Percentiles rank a stretch among this genome's conserved stretches.
phyloP scores from a whole-genome alignment of 2,113 vertebrate species.

The Pomatorhinus ruficollis region DNA sequence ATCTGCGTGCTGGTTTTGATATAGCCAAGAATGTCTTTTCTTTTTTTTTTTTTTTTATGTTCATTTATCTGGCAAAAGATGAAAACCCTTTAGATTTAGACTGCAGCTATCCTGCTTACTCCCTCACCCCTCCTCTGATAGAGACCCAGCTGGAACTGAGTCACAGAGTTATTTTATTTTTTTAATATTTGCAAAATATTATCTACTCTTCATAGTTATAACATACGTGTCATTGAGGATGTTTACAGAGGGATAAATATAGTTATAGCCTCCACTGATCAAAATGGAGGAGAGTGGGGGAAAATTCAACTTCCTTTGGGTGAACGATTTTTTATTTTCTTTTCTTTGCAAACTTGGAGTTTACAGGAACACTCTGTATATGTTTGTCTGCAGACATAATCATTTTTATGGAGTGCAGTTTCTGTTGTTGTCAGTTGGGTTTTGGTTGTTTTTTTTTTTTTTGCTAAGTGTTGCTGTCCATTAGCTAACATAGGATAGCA shows the following conservation, averaged over 20 bases:
- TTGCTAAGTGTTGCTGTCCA: neutral
- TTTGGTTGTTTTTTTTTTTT: neutral
- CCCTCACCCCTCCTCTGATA: neutral
- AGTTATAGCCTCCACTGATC: neutral
- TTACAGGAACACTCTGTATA: neutral
- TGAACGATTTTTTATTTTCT: neutral
- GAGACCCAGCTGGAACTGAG: constrained; percentile 29
- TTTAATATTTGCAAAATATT: neutral
- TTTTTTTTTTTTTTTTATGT: neutral
- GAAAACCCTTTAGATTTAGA: neutral
- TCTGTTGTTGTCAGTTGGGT: neutral
- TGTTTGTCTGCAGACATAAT: neutral
- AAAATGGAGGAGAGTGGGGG: neutral
- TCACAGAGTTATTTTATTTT: neutral
- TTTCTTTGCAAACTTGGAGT: neutral
- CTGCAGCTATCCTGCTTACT: neutral
- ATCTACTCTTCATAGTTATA: neutral
- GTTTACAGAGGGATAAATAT: neutral
- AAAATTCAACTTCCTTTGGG: neutral
- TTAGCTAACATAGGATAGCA: neutral
- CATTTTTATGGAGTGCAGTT: neutral
- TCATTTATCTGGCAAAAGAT: neutral
- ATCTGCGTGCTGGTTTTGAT: neutral
- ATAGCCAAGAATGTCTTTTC: neutral
- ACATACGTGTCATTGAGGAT: neutral